phyloP scores from a whole-genome alignment of 2,113 vertebrate species.

The Anguilla japonica region DNA sequence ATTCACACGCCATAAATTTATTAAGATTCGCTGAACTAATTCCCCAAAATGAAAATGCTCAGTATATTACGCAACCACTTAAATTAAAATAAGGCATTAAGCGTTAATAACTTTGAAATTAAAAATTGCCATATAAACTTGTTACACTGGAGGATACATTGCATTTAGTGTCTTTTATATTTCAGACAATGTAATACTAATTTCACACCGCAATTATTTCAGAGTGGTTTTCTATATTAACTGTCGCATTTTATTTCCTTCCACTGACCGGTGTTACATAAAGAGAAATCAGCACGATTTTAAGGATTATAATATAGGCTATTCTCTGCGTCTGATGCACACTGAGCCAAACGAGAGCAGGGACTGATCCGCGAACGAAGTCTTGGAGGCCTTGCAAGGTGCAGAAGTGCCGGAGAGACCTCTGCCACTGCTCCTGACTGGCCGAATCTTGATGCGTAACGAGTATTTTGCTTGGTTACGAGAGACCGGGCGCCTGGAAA shows the following conservation, averaged over 20 bases:
- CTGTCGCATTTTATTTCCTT: background rate
- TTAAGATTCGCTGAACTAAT: background rate
- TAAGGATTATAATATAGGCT: background rate
- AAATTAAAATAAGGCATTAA: background rate
- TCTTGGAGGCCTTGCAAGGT: background rate
- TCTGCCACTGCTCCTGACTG: background rate
- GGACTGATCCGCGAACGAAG: background rate
- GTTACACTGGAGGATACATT: background rate
- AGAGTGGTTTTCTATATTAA: background rate
- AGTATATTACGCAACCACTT: background rate
- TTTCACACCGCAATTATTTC: slow-evolving; percentile 2
- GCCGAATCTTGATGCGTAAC: background rate
- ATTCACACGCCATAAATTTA: too few species aligned
- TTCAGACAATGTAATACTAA: background rate
- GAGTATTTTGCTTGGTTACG: background rate
- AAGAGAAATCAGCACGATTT: background rate
- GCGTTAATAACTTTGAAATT: background rate
- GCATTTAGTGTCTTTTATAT: background rate
- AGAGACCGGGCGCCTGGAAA: background rate
- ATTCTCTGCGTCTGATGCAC: background rate
- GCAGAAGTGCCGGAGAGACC: background rate
- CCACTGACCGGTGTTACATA: background rate
- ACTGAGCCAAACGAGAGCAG: background rate
- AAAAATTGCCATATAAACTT: background rate
- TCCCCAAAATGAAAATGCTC: background rate